Evolutionary conservation across 1,140 invertebrate species (phyloP), one percentile per base, ranked within the genome.

Genomic region (Sycobia sp.): DNA sequence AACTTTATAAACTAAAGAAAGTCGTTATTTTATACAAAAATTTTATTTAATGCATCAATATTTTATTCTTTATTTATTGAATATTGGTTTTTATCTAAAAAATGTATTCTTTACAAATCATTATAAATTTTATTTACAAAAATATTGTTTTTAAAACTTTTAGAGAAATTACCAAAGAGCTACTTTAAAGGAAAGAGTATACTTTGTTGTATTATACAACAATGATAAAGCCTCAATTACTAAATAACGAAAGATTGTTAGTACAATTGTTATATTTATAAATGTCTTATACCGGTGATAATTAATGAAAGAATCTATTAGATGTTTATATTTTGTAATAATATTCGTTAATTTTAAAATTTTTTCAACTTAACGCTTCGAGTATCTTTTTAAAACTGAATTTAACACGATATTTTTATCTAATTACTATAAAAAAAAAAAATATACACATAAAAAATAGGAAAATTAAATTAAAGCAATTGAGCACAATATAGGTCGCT

Each of bases 201-300:
- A 36, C 18, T 64, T 51, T 7, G 32, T 64, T 58, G 25, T 55
- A 49, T 16, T 23, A 43, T 16, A 23, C n/a, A 56, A 57, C n/a
- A 58, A 44, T 41, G 29, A 36, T 32, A 18, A 63, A 13, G 14
- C 62, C 47, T 53, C 49, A 41, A 54, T 38, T 18, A 18, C 54
- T 18, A 10, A 16, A 46, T 54, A 29, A 46, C 36, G 25, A 60
- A n/a, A 46, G 36, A 57, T 66, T 62, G 53, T 65, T 60, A 27
- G 56, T 60, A 55, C 36, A 59, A 53, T 65, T 65, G 63, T 65
- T 65, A 65, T 38, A 55, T 49, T 65, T 65, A 65, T 65, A 60
- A 60, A 55, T 65, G 29, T 65, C 63, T 55, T 65, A 60, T 49
- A 65, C 57, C 55, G 32, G 47, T 59, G 49, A 58, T 53, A 58